phyloP scores from a whole-genome alignment of 2,888 invertebrate species.

The Drosophila anomalata region DNA sequence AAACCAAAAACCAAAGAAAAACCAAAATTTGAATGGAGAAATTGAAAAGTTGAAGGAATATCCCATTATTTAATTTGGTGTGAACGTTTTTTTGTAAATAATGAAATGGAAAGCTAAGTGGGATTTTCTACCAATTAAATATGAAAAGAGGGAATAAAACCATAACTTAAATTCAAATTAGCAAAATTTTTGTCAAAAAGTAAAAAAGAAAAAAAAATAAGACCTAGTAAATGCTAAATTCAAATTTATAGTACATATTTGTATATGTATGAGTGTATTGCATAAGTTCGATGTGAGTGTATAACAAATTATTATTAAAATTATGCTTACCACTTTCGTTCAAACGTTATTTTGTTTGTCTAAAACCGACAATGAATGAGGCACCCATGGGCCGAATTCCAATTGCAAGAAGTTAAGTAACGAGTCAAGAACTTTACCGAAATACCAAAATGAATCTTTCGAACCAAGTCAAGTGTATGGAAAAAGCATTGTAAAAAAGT shows the following conservation, averaged over 20 bases:
- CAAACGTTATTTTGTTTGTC: slow-evolving; percentile 39
- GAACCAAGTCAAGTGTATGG: slow-evolving; percentile 32
- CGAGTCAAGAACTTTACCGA: slow-evolving; percentile 20
- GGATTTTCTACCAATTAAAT: slow-evolving; percentile 63
- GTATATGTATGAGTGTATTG: slow-evolving; percentile 59
- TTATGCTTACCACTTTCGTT: slow-evolving; percentile 44
- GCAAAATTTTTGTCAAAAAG: slow-evolving; percentile 74
- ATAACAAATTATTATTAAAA: slow-evolving; percentile 45
- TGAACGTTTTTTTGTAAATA: slow-evolving; percentile 66
- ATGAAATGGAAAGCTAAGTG: slow-evolving; percentile 65
- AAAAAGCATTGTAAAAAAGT: slow-evolving; percentile 63
- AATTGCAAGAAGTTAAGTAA: slow-evolving; percentile 39
- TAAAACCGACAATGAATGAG: slow-evolving; percentile 34
- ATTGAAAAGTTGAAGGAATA: slow-evolving; percentile 23
- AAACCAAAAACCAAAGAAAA: slow-evolving; percentile 27
- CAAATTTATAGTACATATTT: slow-evolving; percentile 73
- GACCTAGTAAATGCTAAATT: slow-evolving; percentile 76
- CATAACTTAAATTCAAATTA: slow-evolving; percentile 60
- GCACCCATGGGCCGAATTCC: slow-evolving; percentile 64
- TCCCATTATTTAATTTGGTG: slow-evolving; percentile 50
- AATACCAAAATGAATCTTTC: slow-evolving; percentile 8
- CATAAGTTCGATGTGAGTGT: slow-evolving; percentile 46
- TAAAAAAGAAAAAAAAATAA: slow-evolving; percentile 14
- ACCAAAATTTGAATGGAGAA: slow-evolving; percentile 48
- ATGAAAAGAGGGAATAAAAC: slow-evolving; percentile 35